A percentile compares a stretch with the other conserved stretches of the same genome.
phyloP scores from a whole-genome alignment of 2,888 invertebrate genomes.

The Metopia argyrocephala region DNA sequence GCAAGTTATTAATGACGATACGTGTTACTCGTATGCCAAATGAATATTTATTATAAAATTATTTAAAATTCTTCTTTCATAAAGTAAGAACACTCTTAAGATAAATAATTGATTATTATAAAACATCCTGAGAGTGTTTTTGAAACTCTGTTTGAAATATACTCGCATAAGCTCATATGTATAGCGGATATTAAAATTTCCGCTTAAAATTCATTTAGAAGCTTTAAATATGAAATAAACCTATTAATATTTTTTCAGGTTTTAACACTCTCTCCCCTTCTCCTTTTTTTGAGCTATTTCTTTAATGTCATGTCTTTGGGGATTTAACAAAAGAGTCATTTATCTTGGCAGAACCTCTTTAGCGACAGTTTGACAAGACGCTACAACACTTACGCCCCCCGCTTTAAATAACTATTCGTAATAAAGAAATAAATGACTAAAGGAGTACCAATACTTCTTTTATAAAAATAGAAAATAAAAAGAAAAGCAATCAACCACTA shows the following conservation, averaged over 20 bases:
- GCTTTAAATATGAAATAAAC: not conserved
- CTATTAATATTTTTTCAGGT: conserved; percentile 26
- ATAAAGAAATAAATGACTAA: conserved; percentile 56
- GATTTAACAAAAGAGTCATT: conserved; percentile 79
- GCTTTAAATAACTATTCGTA: conserved; percentile 9
- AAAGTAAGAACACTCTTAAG: not conserved
- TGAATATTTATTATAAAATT: conserved; percentile 51
- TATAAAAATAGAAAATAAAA: conserved; percentile 4
- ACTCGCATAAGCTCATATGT: conserved; percentile 22
- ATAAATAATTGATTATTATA: conserved; percentile 56
- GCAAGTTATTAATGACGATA: not conserved
- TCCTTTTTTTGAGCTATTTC: not conserved
- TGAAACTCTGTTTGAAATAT: conserved; percentile 1
- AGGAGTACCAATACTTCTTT: conserved; percentile 4
- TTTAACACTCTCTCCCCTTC: not conserved
- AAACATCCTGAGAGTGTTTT: conserved; percentile 51
- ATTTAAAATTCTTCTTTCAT: conserved; percentile 38
- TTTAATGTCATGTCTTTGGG: not conserved
- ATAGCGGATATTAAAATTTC: conserved; percentile 65
- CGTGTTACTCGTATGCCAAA: conserved; percentile 33
- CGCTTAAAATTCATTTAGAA: conserved; percentile 47
- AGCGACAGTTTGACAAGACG: conserved; percentile 65
- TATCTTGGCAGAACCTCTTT: conserved; percentile 76
- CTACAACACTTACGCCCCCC: conserved; percentile 54
- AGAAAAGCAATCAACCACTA: conserved; percentile 64